These are phyloP conservation scores for Botia almorhae DNA, from an alignment of 2,797 vertebrate genomes.

Conservation along the genomic window DNA sequence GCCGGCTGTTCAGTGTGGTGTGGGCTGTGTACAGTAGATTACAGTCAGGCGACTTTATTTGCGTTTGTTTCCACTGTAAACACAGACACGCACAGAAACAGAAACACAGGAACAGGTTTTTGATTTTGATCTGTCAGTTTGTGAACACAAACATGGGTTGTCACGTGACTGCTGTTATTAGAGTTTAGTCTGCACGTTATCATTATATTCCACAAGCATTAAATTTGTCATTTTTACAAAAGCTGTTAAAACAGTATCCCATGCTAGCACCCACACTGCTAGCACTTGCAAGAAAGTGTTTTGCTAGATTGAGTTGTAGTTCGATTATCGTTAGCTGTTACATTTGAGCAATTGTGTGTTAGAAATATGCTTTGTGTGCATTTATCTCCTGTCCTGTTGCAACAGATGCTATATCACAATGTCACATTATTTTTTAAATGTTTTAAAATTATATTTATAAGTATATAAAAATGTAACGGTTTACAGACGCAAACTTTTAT, in stretches of 20 bases:
- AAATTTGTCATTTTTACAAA: neutral
- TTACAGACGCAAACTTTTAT: too few species aligned
- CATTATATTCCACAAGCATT: neutral
- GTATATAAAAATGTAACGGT: too few species aligned
- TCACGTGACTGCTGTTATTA: neutral
- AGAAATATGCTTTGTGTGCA: neutral
- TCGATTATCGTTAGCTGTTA: neutral
- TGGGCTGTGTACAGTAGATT: conserved; percentile 13
- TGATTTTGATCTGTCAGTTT: conserved; percentile 2
- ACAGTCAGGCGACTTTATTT: conserved; percentile 4
- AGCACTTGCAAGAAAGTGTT: too few species aligned
- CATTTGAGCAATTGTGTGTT: neutral
- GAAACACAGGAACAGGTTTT: conserved; percentile 9
- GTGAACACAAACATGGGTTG: neutral
- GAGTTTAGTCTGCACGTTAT: too few species aligned
- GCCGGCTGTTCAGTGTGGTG: neutral
- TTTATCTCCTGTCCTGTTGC: neutral
- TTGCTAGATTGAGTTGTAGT: neutral
- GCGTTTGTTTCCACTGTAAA: conserved; percentile 7
- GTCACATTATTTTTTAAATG: too few species aligned
- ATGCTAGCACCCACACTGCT: too few species aligned
- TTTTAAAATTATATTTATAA: too few species aligned
- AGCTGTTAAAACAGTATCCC: neutral
- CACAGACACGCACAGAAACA: conserved; percentile 8
- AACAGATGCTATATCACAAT: neutral